Conservation (phyloP, 2,888 invertebrate species). For the Xanthia togata region DNA sequence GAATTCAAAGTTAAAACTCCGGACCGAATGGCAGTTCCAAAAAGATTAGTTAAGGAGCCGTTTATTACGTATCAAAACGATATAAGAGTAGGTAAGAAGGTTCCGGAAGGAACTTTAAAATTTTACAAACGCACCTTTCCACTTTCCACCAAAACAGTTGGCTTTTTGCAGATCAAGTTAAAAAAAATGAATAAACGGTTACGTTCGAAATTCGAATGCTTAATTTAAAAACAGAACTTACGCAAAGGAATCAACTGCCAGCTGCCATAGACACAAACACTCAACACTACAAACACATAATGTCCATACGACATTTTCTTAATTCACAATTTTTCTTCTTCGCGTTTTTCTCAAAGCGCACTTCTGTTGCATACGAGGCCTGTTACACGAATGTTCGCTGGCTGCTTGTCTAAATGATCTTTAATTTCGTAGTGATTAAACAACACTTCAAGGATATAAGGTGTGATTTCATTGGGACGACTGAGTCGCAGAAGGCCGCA, state of each 20-base stretch:
- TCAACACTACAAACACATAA: slow-evolving; percentile 73
- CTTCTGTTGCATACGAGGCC: slow-evolving; percentile 70
- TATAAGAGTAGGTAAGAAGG: too few species aligned
- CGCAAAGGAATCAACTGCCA: slow-evolving; percentile 83
- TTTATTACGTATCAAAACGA: neutral
- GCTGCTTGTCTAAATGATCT: slow-evolving; percentile 71
- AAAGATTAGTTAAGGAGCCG: too few species aligned
- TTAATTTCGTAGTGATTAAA: slow-evolving; percentile 82
- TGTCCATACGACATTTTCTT: slow-evolving; percentile 68
- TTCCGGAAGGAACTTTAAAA: neutral
- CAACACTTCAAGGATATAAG: slow-evolving; percentile 83
- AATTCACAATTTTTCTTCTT: slow-evolving; percentile 39
- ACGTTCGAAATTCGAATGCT: slow-evolving; percentile 47
- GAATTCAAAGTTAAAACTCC: neutral
- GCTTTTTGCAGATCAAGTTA: slow-evolving; percentile 1
- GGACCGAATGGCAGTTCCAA: neutral
- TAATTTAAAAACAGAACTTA: slow-evolving; percentile 74
- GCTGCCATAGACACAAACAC: slow-evolving; percentile 79
- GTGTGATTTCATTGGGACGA: slow-evolving; percentile 68
- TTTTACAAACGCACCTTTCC: neutral
- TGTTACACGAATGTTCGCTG: slow-evolving; percentile 76
- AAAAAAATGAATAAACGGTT: slow-evolving; percentile 19
- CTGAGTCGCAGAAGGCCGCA: slow-evolving; percentile 48
- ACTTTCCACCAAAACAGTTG: neutral
- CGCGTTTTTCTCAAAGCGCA: slow-evolving; percentile 45